Percentiles rank a stretch among this genome's conserved stretches.
Conservation (phyloP, 2,113 vertebrate genomes). For the Noctilio leporinus region DNA sequence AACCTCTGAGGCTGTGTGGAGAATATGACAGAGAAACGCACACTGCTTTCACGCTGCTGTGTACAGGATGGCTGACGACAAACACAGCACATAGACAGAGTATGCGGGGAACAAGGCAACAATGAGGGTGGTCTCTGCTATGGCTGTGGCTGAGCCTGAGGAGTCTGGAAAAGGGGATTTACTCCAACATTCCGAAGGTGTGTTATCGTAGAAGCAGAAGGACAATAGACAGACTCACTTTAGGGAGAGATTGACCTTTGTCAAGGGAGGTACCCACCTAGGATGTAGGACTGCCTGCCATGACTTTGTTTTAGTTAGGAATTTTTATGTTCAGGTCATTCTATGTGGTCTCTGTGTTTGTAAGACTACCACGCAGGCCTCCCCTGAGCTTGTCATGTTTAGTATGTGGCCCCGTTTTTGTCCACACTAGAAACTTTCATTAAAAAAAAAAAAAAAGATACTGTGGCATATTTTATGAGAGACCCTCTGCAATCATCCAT, state of each 20-base stretch:
- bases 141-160: too few species aligned
- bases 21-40: not conserved
- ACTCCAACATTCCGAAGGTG: not conserved
- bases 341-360: not conserved
- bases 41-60: not conserved
- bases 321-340: not conserved
- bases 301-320: not conserved
- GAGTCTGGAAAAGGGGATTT: not conserved
- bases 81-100: not conserved
- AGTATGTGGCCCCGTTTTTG: not conserved
- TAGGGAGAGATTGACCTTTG: not conserved
- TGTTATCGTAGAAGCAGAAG: not conserved
- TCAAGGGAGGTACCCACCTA: not conserved
- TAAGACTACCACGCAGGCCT: not conserved
- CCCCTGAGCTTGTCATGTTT: not conserved
- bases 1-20: not conserved
- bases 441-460: not conserved
- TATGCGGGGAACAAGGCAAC: not conserved
- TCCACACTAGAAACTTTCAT: conserved; percentile 16
- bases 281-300: not conserved
- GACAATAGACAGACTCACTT: not conserved
- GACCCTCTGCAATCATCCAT: not conserved
- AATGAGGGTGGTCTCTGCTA: not conserved
- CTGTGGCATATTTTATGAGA: not conserved
- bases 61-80: not conserved